Conservation (phyloP, 2,888 invertebrate species). For the Metallyticus violacea region DNA sequence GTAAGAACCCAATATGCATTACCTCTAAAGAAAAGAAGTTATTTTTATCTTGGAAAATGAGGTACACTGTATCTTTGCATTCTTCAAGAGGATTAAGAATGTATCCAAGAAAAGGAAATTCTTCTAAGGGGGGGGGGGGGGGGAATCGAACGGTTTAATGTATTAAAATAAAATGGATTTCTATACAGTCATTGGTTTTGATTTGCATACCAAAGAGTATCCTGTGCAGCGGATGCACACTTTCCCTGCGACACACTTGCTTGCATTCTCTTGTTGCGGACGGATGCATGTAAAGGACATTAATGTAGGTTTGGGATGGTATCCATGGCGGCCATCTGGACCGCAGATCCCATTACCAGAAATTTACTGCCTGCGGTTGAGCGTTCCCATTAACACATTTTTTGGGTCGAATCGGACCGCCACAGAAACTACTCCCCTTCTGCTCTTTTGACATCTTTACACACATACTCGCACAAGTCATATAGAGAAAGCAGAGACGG, state of each 20-base stretch:
- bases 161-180: no score
- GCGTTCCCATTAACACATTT: not conserved
- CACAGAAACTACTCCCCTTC: not conserved
- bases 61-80: no score
- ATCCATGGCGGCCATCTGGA: not conserved
- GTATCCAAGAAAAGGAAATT: no score
- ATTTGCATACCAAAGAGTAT: no score
- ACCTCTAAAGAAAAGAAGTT: no score
- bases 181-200: no score
- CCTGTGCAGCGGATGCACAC: no score
- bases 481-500: not conserved
- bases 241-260: not conserved
- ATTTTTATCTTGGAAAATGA: no score
- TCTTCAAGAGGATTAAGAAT: no score
- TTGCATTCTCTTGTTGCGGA: not conserved
- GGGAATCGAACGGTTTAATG: no score
- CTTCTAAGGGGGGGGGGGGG: no score
- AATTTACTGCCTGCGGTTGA: not conserved
- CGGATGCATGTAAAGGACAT: not conserved
- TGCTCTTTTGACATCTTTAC: not conserved
- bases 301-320: not conserved
- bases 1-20: no score
- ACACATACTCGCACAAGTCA: not conserved
- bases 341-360: not conserved
- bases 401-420: not conserved